phyloP scores from a whole-genome alignment of 2,113 vertebrate genomes.

The Nerophis ophidion region DNA sequence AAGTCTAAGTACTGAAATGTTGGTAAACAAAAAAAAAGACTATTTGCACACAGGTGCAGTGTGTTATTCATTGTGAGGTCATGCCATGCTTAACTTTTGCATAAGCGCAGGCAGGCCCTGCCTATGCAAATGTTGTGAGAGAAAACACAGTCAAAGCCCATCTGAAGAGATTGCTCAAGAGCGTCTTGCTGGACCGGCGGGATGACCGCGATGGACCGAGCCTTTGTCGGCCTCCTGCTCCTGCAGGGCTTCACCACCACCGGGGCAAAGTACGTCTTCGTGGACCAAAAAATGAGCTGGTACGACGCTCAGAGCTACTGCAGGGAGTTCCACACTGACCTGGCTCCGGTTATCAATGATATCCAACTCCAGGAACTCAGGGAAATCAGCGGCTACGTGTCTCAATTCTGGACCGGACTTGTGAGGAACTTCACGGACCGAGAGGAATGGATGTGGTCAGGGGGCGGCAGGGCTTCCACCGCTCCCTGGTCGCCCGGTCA shows the following conservation, averaged over 20 bases:
- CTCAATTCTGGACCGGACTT: slow-evolving; percentile 18
- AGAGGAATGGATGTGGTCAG: slow-evolving; percentile 31
- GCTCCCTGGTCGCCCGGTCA: not conserved
- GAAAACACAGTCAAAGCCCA: not conserved
- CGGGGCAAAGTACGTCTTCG: slow-evolving; percentile 25
- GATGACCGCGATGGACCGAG: slow-evolving; percentile 13
- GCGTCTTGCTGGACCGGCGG: not conserved
- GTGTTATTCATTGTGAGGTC: not conserved
- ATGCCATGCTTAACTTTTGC: not conserved
- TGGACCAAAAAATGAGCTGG: accelerated
- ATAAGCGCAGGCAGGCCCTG: not conserved
- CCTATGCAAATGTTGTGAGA: slow-evolving; percentile 30
- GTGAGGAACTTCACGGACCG: not conserved
- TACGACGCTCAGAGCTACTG: slow-evolving; percentile 9
- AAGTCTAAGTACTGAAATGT: too few species aligned
- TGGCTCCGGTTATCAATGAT: slow-evolving; percentile 12
- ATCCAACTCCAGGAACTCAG: accelerated
- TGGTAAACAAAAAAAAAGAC: not conserved
- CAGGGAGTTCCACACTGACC: slow-evolving; percentile 11
- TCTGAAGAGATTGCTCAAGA: too few species aligned
- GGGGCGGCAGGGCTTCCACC: slow-evolving; percentile 1
- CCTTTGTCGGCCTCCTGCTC: slow-evolving; percentile 7
- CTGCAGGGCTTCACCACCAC: slow-evolving; percentile 11
- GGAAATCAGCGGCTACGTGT: accelerated
- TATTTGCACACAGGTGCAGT: slow-evolving; percentile 25